Percentiles rank a stretch among this genome's conserved stretches.
Conservation (phyloP, 1,140 invertebrate genomes). For the Drosophila athabasca region DNA sequence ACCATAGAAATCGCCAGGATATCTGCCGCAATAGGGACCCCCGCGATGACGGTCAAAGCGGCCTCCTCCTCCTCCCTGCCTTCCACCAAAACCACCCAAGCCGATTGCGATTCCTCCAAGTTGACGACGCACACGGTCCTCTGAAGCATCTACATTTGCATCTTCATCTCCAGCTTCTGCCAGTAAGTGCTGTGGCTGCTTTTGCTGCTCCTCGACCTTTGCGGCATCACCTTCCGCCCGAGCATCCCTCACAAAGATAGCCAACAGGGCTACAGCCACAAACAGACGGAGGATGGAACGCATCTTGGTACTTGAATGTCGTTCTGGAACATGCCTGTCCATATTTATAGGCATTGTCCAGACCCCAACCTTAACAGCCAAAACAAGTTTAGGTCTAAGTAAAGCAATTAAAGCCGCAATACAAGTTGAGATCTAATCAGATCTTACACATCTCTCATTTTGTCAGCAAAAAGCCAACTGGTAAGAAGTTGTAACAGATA, state of each 20-base stretch:
- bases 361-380: neutral
- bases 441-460: too few relatives aligned
- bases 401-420: slow-evolving; percentile 13
- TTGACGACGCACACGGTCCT: slow-evolving; percentile 43
- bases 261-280: slow-evolving; percentile 13
- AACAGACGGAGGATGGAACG: slow-evolving; percentile 12
- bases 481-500: too few relatives aligned
- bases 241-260: slow-evolving; percentile 5
- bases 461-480: too few relatives aligned
- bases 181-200: neutral
- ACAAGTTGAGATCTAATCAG: too few relatives aligned
- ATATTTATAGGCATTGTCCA: slow-evolving; percentile 32
- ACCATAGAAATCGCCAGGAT: slow-evolving; percentile 10
- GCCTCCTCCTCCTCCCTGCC: neutral
- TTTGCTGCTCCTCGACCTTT: neutral
- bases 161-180: neutral
- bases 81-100: slow-evolving; percentile 10
- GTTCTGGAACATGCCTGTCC: neutral
- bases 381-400: slow-evolving; percentile 9
- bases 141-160: slow-evolving; percentile 12
- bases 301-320: slow-evolving; percentile 23
- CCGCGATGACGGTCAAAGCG: neutral
- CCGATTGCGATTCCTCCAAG: slow-evolving; percentile 22
- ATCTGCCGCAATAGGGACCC: neutral
- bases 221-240: slow-evolving; percentile 11